A percentile compares a stretch with the other conserved stretches of the same genome.
Evolutionary conservation across 2,888 invertebrate species (phyloP).

Genomic region (Tuberolachnus salignus): DNA sequence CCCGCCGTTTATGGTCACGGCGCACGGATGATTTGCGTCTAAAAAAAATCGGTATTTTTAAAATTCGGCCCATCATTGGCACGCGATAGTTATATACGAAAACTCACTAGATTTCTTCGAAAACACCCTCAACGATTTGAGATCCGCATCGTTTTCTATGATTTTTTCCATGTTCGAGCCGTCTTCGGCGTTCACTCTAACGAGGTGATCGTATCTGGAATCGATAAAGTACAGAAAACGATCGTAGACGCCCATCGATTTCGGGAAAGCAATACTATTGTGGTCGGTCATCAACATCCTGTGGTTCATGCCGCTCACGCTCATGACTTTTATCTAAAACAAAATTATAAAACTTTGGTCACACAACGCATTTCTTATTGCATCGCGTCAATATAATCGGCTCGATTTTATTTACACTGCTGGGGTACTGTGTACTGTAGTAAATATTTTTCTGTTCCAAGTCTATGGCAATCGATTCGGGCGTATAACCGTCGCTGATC

Average conservation of each 20-base stretch:
- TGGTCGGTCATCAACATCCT: slow-evolving; percentile 72
- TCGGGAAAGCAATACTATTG: slow-evolving; percentile 78
- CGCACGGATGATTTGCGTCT: slow-evolving; percentile 76
- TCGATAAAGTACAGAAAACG: slow-evolving; percentile 86
- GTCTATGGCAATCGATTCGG: slow-evolving; percentile 86
- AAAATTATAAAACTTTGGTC: slow-evolving; percentile 14
- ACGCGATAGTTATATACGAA: not conserved
- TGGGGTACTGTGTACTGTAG: slow-evolving; percentile 81
- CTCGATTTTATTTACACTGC: slow-evolving; percentile 66
- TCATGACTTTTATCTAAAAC: slow-evolving; percentile 67
- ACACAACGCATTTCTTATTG: too few species aligned
- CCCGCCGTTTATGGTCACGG: slow-evolving; percentile 79
- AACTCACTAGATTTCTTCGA: slow-evolving; percentile 74
- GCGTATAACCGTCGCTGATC: slow-evolving; percentile 71
- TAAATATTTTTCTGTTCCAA: slow-evolving; percentile 82
- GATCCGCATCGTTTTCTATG: slow-evolving; percentile 83
- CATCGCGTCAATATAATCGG: too few species aligned
- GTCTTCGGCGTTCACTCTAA: slow-evolving; percentile 80
- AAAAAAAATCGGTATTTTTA: slow-evolving; percentile 12
- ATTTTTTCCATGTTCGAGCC: slow-evolving; percentile 77
- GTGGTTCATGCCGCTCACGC: slow-evolving; percentile 74
- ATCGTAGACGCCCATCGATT: slow-evolving; percentile 81
- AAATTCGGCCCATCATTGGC: not conserved
- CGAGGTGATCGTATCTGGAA: slow-evolving; percentile 86
- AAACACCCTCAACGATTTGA: slow-evolving; percentile 86